Conservation (phyloP, 2,888 invertebrate genomes). For the Parapristionchus giblindavisi region DNA sequence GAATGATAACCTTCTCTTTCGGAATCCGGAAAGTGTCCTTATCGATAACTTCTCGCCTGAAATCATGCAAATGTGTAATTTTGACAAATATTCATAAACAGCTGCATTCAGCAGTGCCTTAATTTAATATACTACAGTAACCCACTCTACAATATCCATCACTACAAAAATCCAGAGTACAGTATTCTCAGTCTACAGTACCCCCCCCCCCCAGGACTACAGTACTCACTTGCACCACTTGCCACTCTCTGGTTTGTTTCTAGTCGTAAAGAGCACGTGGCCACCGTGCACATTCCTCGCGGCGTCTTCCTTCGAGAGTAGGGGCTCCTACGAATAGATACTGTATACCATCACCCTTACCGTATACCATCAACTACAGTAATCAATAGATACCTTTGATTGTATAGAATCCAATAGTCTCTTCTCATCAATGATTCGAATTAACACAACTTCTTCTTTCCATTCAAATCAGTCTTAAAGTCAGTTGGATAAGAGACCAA, state of each 20-base stretch:
- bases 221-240: neutral
- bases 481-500: conserved; percentile 89
- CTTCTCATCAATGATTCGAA: conserved; percentile 89
- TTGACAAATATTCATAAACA: neutral
- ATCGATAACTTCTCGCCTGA: conserved; percentile 66
- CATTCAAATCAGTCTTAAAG: conserved; percentile 93
- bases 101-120: neutral
- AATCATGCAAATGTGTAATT: conserved; percentile 20
- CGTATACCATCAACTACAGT: neutral
- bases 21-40: conserved; percentile 69
- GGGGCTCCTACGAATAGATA: conserved; percentile 69
- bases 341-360: neutral
- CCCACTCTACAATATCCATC: neutral
- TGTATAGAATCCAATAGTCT: conserved; percentile 77
- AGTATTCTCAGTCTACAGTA: neutral
- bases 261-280: conserved; percentile 81
- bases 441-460: conserved; percentile 89
- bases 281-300: conserved; percentile 85
- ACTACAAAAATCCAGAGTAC: neutral
- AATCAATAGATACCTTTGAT: conserved; percentile 41
- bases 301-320: conserved; percentile 79
- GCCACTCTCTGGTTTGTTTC: neutral
- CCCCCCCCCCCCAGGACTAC: neutral
- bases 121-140: neutral
- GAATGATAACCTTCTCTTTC: conserved; percentile 74